Base-by-base conservation (phyloP, 2,888 invertebrate species). In the Trichacis sp. region DNA sequence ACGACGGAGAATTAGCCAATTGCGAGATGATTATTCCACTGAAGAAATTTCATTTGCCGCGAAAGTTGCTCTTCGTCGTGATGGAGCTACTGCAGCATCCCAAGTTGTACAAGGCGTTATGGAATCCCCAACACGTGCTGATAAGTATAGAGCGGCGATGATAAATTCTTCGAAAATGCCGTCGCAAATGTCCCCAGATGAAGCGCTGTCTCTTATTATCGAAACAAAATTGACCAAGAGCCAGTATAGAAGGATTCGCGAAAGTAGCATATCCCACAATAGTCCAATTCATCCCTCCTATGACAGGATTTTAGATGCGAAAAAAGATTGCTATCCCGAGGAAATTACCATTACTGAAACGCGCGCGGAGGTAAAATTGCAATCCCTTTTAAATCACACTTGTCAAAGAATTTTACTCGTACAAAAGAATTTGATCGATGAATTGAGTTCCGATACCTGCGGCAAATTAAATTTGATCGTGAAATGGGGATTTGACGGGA, bases 271-370 rank as follows among this genome's bases (percentile, higher is more conserved):
- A 42, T 17, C 42, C 9, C 14, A 11, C 14, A 14, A 42, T 14
- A 12, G 42, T 14, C 11, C 11, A 42, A 2, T 42, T 42, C 14
- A 2, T 42, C 18, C 42, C 14, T 3, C 42, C 14, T 42, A 42
- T 5, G 5, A 1, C 11, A 18, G 14, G 63, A 24, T 14, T 73
- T 29, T 51, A 62, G 36, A 58, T 61, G 50, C 61, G 45, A 42
- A 72, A 73, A 56, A 56, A 51, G 68, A n/a, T 30, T 70, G 69
- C 54, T 70, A 72, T 53, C 70, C 43, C 18, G 38, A 52, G 29
- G 38, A 45, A 12, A 48, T 60, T 14, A n/a, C 12, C 38, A 58
- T 74, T 33, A 64, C 66, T 40, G 68, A 67, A 45, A 68, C 57
- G n/a, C 60, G 36, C 45, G 67, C 69, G 18, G 67, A 72, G 53